phyloP scores from a whole-genome alignment of 2,797 vertebrate species.

The Sylvia borin region DNA sequence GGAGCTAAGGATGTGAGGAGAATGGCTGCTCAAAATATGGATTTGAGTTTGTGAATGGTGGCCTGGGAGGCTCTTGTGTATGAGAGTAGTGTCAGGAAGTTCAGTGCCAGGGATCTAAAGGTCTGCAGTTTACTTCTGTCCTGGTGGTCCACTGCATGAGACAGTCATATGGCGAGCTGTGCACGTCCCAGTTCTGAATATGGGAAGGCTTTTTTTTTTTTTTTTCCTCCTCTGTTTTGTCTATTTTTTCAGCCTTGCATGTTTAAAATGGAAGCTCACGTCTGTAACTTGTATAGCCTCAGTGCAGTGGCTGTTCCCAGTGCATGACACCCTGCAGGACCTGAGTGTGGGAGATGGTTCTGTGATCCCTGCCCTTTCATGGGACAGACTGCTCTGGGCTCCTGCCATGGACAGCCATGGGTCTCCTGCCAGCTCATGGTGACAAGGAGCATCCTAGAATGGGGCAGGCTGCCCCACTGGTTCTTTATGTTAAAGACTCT shows the following conservation, averaged over 20 bases:
- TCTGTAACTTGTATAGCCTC: not conserved
- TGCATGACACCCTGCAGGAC: accelerated
- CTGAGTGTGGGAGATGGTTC: not conserved
- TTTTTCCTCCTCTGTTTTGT: not conserved
- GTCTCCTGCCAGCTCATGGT: not conserved
- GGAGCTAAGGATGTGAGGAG: constrained; percentile 10
- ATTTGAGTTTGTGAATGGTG: not conserved
- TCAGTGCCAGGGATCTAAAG: not conserved
- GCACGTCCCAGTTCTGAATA: accelerated
- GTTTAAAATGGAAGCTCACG: not conserved
- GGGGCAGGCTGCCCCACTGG: not conserved
- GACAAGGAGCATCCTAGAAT: not conserved
- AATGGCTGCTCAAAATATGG: constrained; percentile 13
- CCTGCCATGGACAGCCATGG: not conserved
- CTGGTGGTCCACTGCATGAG: not conserved
- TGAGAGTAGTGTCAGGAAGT: not conserved
- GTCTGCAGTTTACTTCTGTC: not conserved
- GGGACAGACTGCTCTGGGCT: not conserved
- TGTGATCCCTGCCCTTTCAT: not conserved
- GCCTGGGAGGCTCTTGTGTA: not conserved
- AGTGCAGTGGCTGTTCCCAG: not conserved
- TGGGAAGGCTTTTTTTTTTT: not conserved
- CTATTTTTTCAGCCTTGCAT: not conserved
- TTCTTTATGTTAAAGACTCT: not conserved
- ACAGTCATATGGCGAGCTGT: accelerated